Percentiles rank a stretch among this genome's conserved stretches.
Evolutionary conservation across 2,797 vertebrate species (phyloP).

Genomic region (Peromyscus aztecus): DNA sequence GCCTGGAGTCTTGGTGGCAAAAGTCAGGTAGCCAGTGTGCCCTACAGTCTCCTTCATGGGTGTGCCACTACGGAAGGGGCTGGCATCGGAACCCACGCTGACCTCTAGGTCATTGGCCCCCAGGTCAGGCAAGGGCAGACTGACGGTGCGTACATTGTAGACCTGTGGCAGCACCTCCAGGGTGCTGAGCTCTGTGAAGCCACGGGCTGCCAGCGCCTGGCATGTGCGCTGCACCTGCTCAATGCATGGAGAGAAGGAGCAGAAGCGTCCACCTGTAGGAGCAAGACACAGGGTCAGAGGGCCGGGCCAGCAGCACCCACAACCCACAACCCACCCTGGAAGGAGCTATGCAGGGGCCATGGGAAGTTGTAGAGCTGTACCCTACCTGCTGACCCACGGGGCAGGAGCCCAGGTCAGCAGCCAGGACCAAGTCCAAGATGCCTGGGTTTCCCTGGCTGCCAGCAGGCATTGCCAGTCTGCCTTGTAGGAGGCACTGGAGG

Average conservation of each 20-base stretch:
- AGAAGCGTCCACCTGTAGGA: slow-evolving; percentile 94
- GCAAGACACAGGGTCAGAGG: slow-evolving; percentile 47
- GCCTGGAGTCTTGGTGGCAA: slow-evolving; percentile 95
- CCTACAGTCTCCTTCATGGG: slow-evolving; percentile 94
- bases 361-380: not conserved
- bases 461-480: not conserved
- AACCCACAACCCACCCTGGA: not conserved
- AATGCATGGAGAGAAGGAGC: slow-evolving; percentile 98
- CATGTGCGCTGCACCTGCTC: slow-evolving; percentile 98
- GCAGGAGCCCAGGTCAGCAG: not conserved
- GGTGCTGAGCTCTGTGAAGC: slow-evolving; percentile 95
- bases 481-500: not conserved
- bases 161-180: slow-evolving; percentile 95
- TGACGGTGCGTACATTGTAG: slow-evolving; percentile 93
- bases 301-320: rapidly evolving
- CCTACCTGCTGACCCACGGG: not conserved
- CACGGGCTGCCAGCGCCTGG: slow-evolving; percentile 89
- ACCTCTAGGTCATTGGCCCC: slow-evolving; percentile 92
- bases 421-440: not conserved
- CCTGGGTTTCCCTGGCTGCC: not conserved
- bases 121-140: slow-evolving; percentile 94
- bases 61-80: slow-evolving; percentile 92
- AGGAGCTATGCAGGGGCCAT: not conserved
- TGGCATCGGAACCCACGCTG: slow-evolving; percentile 78
- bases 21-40: slow-evolving; percentile 98